Percentiles rank a stretch among this genome's conserved stretches.
phyloP scores from a whole-genome alignment of 2,113 vertebrate genomes.

The Podilymbus podiceps region DNA sequence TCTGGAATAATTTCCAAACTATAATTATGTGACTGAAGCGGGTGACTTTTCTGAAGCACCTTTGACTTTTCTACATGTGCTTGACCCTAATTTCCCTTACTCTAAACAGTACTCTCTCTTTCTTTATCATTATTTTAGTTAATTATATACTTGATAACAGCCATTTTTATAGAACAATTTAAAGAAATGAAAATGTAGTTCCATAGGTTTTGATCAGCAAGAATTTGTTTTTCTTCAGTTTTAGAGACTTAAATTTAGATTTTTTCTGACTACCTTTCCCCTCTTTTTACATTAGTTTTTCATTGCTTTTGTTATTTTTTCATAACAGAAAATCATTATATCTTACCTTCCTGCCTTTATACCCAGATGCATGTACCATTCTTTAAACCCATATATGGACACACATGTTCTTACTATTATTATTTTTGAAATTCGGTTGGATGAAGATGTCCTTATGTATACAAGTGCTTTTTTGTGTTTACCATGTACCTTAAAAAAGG shows the following conservation, averaged over 20 bases:
- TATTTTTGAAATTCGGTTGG: not conserved
- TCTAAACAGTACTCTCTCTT: not conserved
- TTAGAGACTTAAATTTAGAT: not conserved
- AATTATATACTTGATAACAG: not conserved
- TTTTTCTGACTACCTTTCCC: not conserved
- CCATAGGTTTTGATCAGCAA: not conserved
- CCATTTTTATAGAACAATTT: not conserved
- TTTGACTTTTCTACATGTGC: not conserved
- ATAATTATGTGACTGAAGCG: not conserved
- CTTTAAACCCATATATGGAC: not conserved
- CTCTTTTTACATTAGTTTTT: not conserved
- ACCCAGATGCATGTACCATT: rapidly evolving
- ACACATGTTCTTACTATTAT: not conserved
- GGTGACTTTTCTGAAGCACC: not conserved
- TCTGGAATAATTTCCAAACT: not conserved
- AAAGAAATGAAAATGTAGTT: not conserved
- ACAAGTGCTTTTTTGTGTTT: not conserved
- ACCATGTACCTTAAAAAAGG: not conserved
- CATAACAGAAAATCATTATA: not conserved
- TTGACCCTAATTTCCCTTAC: not conserved
- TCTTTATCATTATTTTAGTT: not conserved
- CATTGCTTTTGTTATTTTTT: not conserved
- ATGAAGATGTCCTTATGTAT: not conserved
- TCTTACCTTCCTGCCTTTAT: not conserved
- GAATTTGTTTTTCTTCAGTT: not conserved